Base-by-base conservation (phyloP, 1,140 invertebrate species). In the Drosophila parvula region DNA sequence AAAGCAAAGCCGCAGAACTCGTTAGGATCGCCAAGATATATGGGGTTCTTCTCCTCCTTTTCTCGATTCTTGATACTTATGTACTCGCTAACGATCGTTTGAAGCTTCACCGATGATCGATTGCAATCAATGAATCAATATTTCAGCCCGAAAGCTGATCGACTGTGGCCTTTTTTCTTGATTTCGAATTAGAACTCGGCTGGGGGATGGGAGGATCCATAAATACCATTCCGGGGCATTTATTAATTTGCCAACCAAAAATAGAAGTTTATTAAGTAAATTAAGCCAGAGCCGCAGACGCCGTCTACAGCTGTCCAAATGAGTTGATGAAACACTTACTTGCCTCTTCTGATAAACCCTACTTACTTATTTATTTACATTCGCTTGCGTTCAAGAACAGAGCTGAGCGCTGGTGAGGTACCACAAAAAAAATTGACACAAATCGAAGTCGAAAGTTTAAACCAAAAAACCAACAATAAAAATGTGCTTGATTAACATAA, bases 211-310 rank as follows among this genome's bases (percentile, higher is more conserved):
- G 22, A 22, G 22, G 22, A 22, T 22, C 55, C 34, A 11, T 10
- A 36, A 22, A 61, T 7, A 60, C 14, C 16, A 18, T n/a, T 12
- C 12, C 12, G 22, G n/a, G n/a, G 30, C 43, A 65, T 55, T 57
- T 85, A 71, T 70, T 67, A 68, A 85, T 85, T 81, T 86, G 76
- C 50, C 60, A 57, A 27, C 84, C 79, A 89, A 89, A 83, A 78
- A 88, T 83, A 89, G 73, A 77, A 89, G 84, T 78, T 86, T 70
- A 79, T 83, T 79, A 88, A 88, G 74, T 79, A 79, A 88, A 82
- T 73, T 79, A 57, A 67, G 3, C 18, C 16, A 45, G 9, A 10
- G 27, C 55, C 47, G 22, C 67, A 64, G 60, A 65, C 43, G 34
- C 16, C 51, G 50, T 57, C 60, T 50, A 59, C 68, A 73, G 69